Percentiles rank a stretch among this genome's conserved stretches.
phyloP scores from a whole-genome alignment of 1,140 invertebrate genomes.

The Hycleus phaleratus region DNA sequence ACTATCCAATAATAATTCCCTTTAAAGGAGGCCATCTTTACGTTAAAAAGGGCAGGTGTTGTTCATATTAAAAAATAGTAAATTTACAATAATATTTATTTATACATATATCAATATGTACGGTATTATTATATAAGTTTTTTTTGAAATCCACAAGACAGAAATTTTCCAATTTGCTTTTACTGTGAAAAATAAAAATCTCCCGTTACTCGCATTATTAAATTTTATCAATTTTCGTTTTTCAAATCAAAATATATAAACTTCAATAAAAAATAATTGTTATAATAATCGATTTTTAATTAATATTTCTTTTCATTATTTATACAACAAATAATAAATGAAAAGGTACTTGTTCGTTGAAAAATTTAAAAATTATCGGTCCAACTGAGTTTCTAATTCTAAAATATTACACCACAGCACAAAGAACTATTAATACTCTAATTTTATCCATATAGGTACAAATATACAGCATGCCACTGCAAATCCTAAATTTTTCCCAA shows the following conservation, averaged over 20 bases:
- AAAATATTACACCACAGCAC: slow-evolving; percentile 44
- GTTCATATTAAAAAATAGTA: background rate
- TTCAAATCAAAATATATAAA: slow-evolving; percentile 30
- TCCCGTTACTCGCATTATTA: no score
- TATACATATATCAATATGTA: slow-evolving; percentile 41
- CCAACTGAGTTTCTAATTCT: slow-evolving; percentile 33
- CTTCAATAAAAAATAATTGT: slow-evolving; percentile 30
- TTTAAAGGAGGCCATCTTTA: slow-evolving; percentile 50
- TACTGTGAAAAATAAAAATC: no score
- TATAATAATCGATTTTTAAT: slow-evolving; percentile 26
- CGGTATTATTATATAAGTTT: slow-evolving; percentile 33
- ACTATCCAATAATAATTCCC: slow-evolving; percentile 55
- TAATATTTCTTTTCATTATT: slow-evolving; percentile 19
- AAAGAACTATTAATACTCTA: slow-evolving; percentile 38
- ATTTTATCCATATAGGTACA: slow-evolving; percentile 42
- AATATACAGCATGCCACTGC: slow-evolving; percentile 39
- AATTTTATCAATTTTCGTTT: slow-evolving; percentile 15
- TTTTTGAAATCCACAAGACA: slow-evolving; percentile 39
- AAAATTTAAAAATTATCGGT: slow-evolving; percentile 20
- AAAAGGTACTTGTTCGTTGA: slow-evolving; percentile 15
- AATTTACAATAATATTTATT: slow-evolving; percentile 40
- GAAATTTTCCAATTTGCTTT: slow-evolving; percentile 30
- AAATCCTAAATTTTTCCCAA: slow-evolving; percentile 19
- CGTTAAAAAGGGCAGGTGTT: slow-evolving; percentile 32
- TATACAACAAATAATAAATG: slow-evolving; percentile 25